Evolutionary conservation across 1,140 invertebrate genomes (phyloP), one percentile per base, ranked within the genome.

Genomic region (Eueides isabella): DNA sequence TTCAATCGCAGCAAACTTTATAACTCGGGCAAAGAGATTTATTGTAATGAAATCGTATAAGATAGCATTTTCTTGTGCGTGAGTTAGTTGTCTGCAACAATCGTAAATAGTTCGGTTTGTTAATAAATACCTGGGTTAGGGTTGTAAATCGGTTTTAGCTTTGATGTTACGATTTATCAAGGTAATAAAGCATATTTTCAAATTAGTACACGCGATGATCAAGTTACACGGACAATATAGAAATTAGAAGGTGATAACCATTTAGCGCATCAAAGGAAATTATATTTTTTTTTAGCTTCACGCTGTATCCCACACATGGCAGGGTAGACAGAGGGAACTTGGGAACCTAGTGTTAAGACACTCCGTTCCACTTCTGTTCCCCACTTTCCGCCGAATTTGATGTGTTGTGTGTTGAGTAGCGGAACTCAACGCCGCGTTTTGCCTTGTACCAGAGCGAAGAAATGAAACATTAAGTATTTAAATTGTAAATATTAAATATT

Each of bases 41-140:
- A 91, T 91, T 85, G 80, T 86, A 91, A 88, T 89, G 86, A 89
- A 91, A 89, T 89, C 84, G 85, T 84, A 88, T 82, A 84, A 80
- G 82, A 85, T 86, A 85, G 79, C 80, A 83, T 85, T 87, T 88
- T 84, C 79, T 77, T 86, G 81, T 84, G 84, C 84, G 87, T 85
- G 85, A 86, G 76, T 83, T 81, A 83, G 72, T 82, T 77, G 78
- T 80, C 65, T 75, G 78, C 80, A 79, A 72, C 75, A 81, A 84
- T 89, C 84, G 85, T 89, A 89, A 87, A 89, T 86, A 84, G 75
- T 83, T 83, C 75, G 80, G 77, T 84, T 82, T 81, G 78, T 80
- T 83, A 78, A 85, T 85, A 87, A 86, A 85, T 85, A 82, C 77
- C 75, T 77, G 67, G 70, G 75, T 77, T 81, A 66, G 71, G 79